phyloP scores from a whole-genome alignment of 2,113 vertebrate genomes.

The Colossoma macropomum region DNA sequence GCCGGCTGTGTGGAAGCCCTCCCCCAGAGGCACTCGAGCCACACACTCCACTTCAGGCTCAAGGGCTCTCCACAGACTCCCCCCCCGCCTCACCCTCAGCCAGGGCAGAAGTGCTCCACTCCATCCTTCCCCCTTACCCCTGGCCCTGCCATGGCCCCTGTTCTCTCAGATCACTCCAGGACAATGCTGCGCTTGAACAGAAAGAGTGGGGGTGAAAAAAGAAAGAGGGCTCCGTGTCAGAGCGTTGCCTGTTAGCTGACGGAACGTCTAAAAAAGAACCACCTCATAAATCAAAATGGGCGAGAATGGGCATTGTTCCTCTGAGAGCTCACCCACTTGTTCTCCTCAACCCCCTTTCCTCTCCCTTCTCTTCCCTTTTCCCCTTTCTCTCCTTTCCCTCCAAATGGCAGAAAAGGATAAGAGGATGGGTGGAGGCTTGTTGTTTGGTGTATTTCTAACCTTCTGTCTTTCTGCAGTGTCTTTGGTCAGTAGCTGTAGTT shows the following conservation, averaged over 20 bases:
- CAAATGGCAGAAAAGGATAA: conserved; percentile 40
- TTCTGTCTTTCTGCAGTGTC: conserved; percentile 8
- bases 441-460: neutral
- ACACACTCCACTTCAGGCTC: conserved; percentile 63
- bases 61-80: conserved; percentile 67
- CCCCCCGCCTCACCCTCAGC: neutral
- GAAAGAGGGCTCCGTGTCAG: conserved; percentile 72
- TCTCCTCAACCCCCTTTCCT: conserved; percentile 51
- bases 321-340: conserved; percentile 68
- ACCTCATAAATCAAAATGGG: conserved; percentile 84
- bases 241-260: conserved; percentile 77
- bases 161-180: conserved; percentile 63
- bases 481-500: neutral
- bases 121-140: conserved; percentile 40
- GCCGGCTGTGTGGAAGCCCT: neutral
- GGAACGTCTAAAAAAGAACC: conserved; percentile 72
- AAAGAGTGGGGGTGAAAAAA: conserved; percentile 53
- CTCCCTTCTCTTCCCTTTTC: neutral
- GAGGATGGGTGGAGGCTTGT: conserved; percentile 39
- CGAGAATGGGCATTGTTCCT: conserved; percentile 80
- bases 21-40: conserved; percentile 52
- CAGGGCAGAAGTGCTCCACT: conserved; percentile 52
- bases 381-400: conserved; percentile 42
- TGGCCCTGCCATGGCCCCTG: conserved; percentile 59
- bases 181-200: conserved; percentile 78